A percentile compares a stretch with the other conserved stretches of the same genome.
Evolutionary conservation across 2,797 vertebrate species (phyloP).

Genomic region (Dallia pectoralis): DNA sequence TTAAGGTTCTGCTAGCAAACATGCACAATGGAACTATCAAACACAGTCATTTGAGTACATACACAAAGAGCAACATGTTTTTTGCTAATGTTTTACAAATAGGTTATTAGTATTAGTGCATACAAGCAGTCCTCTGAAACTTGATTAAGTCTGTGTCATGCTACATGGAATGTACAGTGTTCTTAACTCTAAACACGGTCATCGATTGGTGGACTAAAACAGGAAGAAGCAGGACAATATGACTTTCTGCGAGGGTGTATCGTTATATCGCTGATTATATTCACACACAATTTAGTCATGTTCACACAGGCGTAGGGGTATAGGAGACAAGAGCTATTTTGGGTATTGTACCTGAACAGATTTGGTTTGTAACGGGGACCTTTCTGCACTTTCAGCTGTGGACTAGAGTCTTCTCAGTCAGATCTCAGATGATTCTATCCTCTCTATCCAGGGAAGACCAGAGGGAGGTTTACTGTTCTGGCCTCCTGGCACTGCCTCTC

Average conservation of each 20-base stretch:
- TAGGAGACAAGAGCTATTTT: slow-evolving; percentile 4
- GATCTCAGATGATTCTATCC: slow-evolving; percentile 94
- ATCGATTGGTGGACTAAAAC: neutral
- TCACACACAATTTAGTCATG: slow-evolving; percentile 1
- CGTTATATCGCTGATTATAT: neutral
- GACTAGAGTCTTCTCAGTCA: slow-evolving; percentile 65
- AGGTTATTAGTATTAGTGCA: slow-evolving; percentile 7
- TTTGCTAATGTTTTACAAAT: slow-evolving; percentile 39
- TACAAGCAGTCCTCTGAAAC: slow-evolving; percentile 17
- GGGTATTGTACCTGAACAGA: neutral
- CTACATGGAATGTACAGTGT: slow-evolving; percentile 13
- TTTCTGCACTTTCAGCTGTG: neutral
- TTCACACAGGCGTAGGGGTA: neutral
- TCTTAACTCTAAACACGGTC: slow-evolving; percentile 1
- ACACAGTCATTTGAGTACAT: neutral
- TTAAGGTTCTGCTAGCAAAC: neutral
- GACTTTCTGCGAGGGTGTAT: neutral
- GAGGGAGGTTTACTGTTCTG: slow-evolving; percentile 59
- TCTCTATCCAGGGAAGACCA: slow-evolving; percentile 87
- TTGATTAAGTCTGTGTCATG: slow-evolving; percentile 7
- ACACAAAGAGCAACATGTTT: slow-evolving; percentile 21
- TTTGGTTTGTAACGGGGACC: slow-evolving; percentile 39
- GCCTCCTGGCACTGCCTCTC: slow-evolving; percentile 47
- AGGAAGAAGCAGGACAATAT: neutral
- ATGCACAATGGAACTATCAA: neutral